Percentiles rank a stretch among this genome's conserved stretches.
Conservation (phyloP, 2,797 vertebrate genomes). For the Argentina silus region DNA sequence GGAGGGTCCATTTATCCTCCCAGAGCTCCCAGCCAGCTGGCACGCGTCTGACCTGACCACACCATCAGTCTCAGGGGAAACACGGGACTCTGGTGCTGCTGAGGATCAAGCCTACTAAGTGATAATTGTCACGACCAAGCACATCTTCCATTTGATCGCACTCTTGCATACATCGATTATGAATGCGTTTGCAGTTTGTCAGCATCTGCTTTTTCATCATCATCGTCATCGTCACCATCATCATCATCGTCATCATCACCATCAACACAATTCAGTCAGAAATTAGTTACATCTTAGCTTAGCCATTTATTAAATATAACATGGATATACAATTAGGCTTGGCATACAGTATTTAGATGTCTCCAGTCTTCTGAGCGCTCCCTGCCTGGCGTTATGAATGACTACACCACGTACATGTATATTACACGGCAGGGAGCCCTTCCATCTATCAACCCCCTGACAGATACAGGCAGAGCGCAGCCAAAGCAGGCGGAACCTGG, state of each 20-base stretch:
- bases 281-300: background rate
- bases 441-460: too few species aligned
- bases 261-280: background rate
- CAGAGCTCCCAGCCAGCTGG: background rate
- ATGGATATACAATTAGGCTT: too few species aligned
- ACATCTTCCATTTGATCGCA: background rate
- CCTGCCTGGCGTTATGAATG: too few species aligned
- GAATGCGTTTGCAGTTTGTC: background rate
- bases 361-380: too few species aligned
- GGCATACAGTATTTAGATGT: too few species aligned
- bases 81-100: background rate
- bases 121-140: conserved; percentile 1
- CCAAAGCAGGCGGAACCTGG: too few species aligned
- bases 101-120: background rate
- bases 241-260: background rate
- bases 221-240: background rate
- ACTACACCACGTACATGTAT: too few species aligned
- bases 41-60: background rate
- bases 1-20: background rate
- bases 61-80: conserved; percentile 4
- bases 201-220: background rate
- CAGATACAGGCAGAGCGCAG: too few species aligned
- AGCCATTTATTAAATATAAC: too few species aligned
- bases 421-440: too few species aligned
- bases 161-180: background rate